Base-by-base conservation (phyloP, 1,140 invertebrate species). In the Trichonephila clavipes region DNA sequence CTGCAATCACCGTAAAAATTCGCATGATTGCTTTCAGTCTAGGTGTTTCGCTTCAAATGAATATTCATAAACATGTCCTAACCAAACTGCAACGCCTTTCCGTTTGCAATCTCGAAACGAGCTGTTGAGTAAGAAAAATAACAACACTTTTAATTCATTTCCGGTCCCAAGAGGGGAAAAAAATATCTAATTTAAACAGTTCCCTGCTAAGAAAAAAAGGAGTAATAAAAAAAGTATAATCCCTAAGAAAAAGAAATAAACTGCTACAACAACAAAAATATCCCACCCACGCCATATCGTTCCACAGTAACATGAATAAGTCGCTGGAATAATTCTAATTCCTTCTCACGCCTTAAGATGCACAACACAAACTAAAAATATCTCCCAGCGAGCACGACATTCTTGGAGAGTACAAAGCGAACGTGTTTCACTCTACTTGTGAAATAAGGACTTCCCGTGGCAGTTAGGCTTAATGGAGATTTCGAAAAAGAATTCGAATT, bases 211-310 rank as follows among this genome's bases (percentile, higher is more conserved):
- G 14, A 34, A 18, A 69, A 66, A 69, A 69, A 69, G 21, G n/a
- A 69, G 10, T 24, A 69, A 66, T 64, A 72, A 72, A 72, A 8
- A 72, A 16, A 72, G 24, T 4, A 72, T n/a, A 72, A 72, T 24
- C 24, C 12, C n/a, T 16, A 72, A 24, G 0, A 69, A 69, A 24
- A 72, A 72, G 24, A 72, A 72, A 40, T 16, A 16, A 12, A n/a
- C 64, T 7, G 64, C 64, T 24, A 66, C 8, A 72, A 34, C 12
- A 77, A 40, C 14, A 40, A 77, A 77, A 77, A 77, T 19, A 6
- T 40, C 87, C 87, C 87, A 51, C 87, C 87, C 87, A 88, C 87
- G 87, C 58, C 44, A 64, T 88, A 64, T 88, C 87, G 72, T 88
- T 88, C 44, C 64, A 88, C 7, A 24, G 16, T 24, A 24, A 34